Conservation (phyloP, 1,140 invertebrate genomes). For the Nymphalis io region DNA sequence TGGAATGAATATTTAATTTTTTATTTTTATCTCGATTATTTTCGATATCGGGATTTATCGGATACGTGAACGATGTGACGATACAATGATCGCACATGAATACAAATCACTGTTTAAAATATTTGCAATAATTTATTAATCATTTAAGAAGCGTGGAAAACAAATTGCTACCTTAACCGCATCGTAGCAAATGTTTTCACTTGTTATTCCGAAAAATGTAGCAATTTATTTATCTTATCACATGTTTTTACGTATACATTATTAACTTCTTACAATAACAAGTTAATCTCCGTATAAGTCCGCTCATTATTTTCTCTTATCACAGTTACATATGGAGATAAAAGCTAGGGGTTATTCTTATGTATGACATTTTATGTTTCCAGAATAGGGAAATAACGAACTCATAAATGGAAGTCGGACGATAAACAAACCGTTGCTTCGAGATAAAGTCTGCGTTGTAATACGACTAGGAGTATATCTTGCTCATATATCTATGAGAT, state of each 20-base stretch:
- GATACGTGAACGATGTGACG: too few relatives aligned
- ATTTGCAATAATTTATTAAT: background rate
- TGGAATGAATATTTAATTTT: too few relatives aligned
- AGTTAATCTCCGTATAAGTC: slow-evolving; percentile 63
- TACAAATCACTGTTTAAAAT: too few relatives aligned
- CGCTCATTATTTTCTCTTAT: slow-evolving; percentile 76
- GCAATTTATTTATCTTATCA: slow-evolving; percentile 31
- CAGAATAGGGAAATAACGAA: slow-evolving; percentile 77
- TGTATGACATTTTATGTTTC: slow-evolving; percentile 73
- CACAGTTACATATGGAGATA: slow-evolving; percentile 64
- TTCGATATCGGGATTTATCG: too few relatives aligned
- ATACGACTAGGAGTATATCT: slow-evolving; percentile 44
- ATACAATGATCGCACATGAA: too few relatives aligned
- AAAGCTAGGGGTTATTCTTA: slow-evolving; percentile 60
- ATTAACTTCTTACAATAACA: slow-evolving; percentile 63
- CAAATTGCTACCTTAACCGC: slow-evolving; percentile 13
- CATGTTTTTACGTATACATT: slow-evolving; percentile 28
- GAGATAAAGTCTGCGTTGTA: slow-evolving; percentile 49
- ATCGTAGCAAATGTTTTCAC: slow-evolving; percentile 22
- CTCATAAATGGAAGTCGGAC: slow-evolving; percentile 67
- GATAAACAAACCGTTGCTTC: slow-evolving; percentile 68
- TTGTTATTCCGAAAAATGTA: slow-evolving; percentile 16
- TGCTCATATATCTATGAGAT: slow-evolving; percentile 37
- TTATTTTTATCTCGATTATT: too few relatives aligned
- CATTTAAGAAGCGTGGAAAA: background rate